These are phyloP conservation scores for Hippocampus comes DNA, from an alignment of 2,113 vertebrate genomes.

Conservation along the genomic window DNA sequence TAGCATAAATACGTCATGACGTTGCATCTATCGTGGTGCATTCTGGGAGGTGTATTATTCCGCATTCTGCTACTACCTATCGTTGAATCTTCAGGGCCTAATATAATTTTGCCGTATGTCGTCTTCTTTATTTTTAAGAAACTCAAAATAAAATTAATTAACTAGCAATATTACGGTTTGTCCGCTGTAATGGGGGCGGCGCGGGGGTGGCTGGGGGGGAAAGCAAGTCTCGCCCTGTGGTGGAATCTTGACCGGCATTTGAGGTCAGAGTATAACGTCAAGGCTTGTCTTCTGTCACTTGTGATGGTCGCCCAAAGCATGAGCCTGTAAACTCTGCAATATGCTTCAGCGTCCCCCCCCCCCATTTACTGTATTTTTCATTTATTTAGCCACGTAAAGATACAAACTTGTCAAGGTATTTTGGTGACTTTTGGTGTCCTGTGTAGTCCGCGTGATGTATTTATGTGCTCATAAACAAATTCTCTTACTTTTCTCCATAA, in stretches of 20 bases:
- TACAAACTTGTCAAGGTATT: neutral
- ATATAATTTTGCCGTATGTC: neutral
- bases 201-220: too few relatives aligned
- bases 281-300: neutral
- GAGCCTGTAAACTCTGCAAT: neutral
- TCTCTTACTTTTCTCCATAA: neutral
- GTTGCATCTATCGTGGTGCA: neutral
- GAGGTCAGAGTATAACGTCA: neutral
- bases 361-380: too few relatives aligned
- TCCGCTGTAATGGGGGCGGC: too few relatives aligned
- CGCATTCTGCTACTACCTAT: neutral
- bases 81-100: neutral
- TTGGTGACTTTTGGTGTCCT: neutral
- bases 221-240: neutral
- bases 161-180: neutral
- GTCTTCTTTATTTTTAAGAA: neutral
- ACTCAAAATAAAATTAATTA: neutral
- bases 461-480: neutral
- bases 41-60: neutral
- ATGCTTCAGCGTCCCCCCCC: neutral
- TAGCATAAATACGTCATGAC: neutral
- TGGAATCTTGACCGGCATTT: neutral
- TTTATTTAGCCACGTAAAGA: neutral
- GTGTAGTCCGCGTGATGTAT: neutral
- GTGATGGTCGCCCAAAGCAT: neutral